Base-by-base conservation (phyloP, 2,888 invertebrate species). In the Pinctada fucata region DNA sequence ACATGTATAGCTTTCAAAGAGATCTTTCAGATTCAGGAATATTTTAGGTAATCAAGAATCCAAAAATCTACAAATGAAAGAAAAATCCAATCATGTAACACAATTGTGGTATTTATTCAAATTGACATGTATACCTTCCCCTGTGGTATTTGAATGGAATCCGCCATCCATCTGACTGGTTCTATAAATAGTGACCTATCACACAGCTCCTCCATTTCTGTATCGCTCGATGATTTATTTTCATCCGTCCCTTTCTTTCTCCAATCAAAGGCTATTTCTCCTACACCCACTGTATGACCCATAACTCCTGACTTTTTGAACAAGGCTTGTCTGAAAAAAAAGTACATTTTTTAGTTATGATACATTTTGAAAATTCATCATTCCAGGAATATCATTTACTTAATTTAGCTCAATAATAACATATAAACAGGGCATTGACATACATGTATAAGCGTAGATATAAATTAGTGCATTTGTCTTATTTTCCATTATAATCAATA, bases 151-250 rank as follows among this genome's bases (percentile, higher is more conserved):
- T 95, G 95, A 65, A 94, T 93, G 69, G 96, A 95, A 88, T 95
- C 94, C 72, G 94, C 94, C 97, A 97, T 97, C 97, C 98, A 98
- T 10, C 95, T 94, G 90, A 97, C 94, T 0, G 98, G 98, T 93
- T 97, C 97, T 82, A 97, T 94, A 93, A 97, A 98, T 92, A 96
- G 95, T 86, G 96, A 96, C 88, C 95, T 95, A 3, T 94, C 94
- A 91, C 97, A 97, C 6, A 72, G 66, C 51, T 76, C 71, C 1
- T 31, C 72, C 8, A 75, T 75, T 16, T 16, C 58, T 6, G 63
- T 58, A 50, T 75, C 68, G 10, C 48, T 63, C 31, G 69, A 74
- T 67, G 67, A 75, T 67, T 77, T 75, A 31, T 82, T 76, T 69
- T 75, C 80, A 49, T 85, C 72, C 13, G 86, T 82, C 8, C 82